Evolutionary conservation across 2,113 vertebrate genomes (phyloP), one percentile per base, ranked within the genome.

Genomic region (Eublepharis macularius): DNA sequence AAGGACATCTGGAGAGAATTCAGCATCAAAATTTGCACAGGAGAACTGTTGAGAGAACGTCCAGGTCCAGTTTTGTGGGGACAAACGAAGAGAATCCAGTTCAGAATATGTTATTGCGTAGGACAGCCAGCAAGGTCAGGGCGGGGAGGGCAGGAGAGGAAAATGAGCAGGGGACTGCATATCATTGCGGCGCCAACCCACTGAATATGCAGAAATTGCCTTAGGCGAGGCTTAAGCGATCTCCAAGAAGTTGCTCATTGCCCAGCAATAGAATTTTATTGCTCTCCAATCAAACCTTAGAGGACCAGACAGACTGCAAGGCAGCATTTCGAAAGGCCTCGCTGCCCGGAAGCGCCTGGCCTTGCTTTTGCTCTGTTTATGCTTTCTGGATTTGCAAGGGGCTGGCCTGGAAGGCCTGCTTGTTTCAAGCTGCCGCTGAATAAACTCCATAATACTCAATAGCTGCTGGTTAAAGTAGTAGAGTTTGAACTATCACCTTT

Each of bases 191-290:
- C 82, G 69, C 88, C 70, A 83, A 54, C 49, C 65, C 57, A 78
- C 0, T 89, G 84, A 89, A 73, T 93, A 93, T 92, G 89, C 81
- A 94, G 54, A 43, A 70, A 86, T 0, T 75, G 88, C 87, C 68
- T 60, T 16, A 51, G 88, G 94, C 89, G 86, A 76, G 75, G 49
- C 74, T 93, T 92, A 86, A 87, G 9, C 47, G 76, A 49, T 88
- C 34, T 63, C 84, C 39, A 70, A 91, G 81, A 87, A 91, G 49
- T 81, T 78, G 90, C 76, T 86, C 72, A 78, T 73, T 88, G 80
- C 75, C 81, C 80, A 66, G 72, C 86, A 86, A 75, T 92, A 91
- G 78, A 54, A 92, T 88, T 92, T 86, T 82, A 92, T 92, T 91
- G 92, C 82, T 76, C 82, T 82, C 78, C 90, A 88, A 92, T 81